Percentiles rank a stretch among this genome's conserved stretches.
These are phyloP conservation scores for Haemorhous mexicanus DNA, from an alignment of 2,113 vertebrate genomes.

Conservation along the genomic window DNA sequence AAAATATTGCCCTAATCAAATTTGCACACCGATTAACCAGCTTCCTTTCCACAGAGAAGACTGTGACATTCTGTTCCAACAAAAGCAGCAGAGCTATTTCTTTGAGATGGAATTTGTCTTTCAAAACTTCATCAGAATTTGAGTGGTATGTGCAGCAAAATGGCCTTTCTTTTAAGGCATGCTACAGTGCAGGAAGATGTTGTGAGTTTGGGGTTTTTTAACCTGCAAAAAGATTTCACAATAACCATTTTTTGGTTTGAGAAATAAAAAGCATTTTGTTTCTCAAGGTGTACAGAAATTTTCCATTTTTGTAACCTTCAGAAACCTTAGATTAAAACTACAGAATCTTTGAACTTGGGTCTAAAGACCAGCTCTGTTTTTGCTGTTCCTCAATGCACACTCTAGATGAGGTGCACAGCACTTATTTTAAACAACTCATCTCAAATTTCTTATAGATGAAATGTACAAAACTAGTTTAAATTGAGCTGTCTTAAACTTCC, in stretches of 20 bases:
- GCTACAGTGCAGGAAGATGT: neutral
- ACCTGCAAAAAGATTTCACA: neutral
- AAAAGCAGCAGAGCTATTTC: neutral
- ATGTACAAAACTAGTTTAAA: neutral
- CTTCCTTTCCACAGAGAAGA: neutral
- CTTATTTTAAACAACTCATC: neutral
- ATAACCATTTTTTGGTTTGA: neutral
- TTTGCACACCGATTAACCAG: neutral
- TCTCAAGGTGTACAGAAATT: neutral
- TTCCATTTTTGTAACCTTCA: neutral
- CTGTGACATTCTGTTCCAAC: neutral
- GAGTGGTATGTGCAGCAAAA: neutral
- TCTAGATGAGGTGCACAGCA: neutral
- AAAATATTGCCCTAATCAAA: neutral
- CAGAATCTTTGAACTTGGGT: neutral
- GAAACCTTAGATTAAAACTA: neutral
- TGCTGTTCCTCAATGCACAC: neutral
- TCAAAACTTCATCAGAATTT: neutral
- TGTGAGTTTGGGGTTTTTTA: rapidly evolving
- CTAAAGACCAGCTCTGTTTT: neutral
- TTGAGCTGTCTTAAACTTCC: neutral
- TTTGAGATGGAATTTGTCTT: neutral
- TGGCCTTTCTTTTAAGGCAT: neutral
- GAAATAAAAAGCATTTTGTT: neutral
- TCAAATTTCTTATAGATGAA: neutral